These are phyloP conservation scores for Chiridota heheva DNA, from an alignment of 35 echinoderm and acorn worm genomes.

Conservation along the genomic window DNA sequence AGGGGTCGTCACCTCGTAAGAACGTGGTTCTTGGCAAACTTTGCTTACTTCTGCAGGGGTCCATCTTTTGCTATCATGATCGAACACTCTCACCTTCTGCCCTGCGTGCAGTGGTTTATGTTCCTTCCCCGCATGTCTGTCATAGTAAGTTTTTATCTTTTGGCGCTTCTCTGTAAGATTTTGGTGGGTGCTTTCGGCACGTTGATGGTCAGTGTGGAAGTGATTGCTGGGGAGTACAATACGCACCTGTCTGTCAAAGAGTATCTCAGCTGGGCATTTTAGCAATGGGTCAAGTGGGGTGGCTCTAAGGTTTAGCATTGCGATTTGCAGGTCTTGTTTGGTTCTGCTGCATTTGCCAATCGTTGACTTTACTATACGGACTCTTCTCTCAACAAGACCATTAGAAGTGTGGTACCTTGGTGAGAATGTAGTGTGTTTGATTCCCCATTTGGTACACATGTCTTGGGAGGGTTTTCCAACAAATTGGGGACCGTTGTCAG, in stretches of 20 bases:
- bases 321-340: conserved; percentile 37
- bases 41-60: conserved; percentile 20
- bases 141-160: conserved; percentile 45
- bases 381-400: conserved; percentile 51
- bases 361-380: conserved; percentile 36
- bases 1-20: conserved; percentile 36
- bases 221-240: conserved; percentile 34
- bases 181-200: not conserved
- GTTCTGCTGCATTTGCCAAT: conserved; percentile 48
- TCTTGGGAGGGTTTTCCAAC: conserved; percentile 41
- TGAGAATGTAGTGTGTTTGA: conserved; percentile 49
- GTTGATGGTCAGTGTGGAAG: not conserved
- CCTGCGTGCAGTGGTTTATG: conserved; percentile 31
- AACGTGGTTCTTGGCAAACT: conserved; percentile 33
- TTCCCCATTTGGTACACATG: conserved; percentile 40
- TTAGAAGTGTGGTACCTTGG: conserved; percentile 50
- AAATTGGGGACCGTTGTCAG: conserved; percentile 64
- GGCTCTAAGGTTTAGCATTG: conserved; percentile 47
- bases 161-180: conserved; percentile 1
- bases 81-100: conserved; percentile 31
- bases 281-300: conserved; percentile 30
- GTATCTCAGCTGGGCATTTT: conserved; percentile 52
- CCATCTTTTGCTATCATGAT: conserved; percentile 31
- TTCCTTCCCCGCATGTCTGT: not conserved
- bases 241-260: conserved; percentile 46